Base-by-base conservation (phyloP, 2,113 vertebrate genomes). In the Poeciliopsis retropinna region DNA sequence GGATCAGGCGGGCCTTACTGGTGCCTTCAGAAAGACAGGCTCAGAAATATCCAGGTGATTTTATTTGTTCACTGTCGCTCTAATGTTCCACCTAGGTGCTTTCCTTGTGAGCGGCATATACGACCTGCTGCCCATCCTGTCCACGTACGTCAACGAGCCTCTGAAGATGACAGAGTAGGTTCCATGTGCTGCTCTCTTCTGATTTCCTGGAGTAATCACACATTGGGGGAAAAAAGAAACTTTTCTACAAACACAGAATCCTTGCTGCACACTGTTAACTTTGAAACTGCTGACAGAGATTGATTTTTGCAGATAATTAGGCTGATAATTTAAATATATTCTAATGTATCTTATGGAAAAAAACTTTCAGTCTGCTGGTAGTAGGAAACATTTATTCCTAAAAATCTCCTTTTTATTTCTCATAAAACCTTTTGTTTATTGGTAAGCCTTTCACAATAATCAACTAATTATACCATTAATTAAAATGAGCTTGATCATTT, bases 41-140 rank as follows among this genome's bases (percentile, higher is more conserved):
- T 31, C 54, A 29, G n/a, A 67, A 14, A 19, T 8, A 12, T 30
- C 14, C 14, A 29, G 11, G 4, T 54, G 27, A 57, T 13, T 30
- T 4, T 22, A n/a, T 57, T 57, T 57, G 22, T 57, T 57, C 25
- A 25, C 10, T 10, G 51, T n/a, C 22, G 25, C 22, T 57, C 8
- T 57, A 2, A n/a, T 67, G 76, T n/a, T 84, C 19, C 19, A 73
- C 77, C 0, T 72, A 99, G 98, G 97, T 72, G 95, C 92, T 0
- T 93, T 99, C 72, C 94, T 99, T 47, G 86, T 99, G 83, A 99
- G 98, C 0, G 98, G 98, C 0, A 83, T 99, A 66, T 99, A 97
- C 0, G 96, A 99, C 85, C 93, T 99, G 7, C 94, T 96, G 79
- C 98, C 98, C 66, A 76, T 98, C 65, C 63, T 94, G 71, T 87